Evolutionary conservation across 2,888 invertebrate species (phyloP).

Genomic region (Iselma pallidipennis): DNA sequence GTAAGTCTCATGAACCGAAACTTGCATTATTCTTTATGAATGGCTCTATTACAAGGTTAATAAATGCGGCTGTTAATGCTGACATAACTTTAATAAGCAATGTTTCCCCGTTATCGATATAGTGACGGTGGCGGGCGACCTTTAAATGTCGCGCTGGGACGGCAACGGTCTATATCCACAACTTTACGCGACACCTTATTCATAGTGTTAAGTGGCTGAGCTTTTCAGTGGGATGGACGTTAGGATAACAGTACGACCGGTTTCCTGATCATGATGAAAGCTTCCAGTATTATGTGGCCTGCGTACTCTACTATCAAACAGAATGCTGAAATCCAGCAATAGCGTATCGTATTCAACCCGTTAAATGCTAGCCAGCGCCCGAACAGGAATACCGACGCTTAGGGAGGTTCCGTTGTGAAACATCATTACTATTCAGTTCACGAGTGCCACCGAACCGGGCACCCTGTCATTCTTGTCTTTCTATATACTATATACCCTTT

Average conservation of each 20-base stretch:
- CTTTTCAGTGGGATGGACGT: conserved; percentile 7
- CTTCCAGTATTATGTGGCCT: conserved; percentile 37
- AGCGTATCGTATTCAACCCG: conserved; percentile 45
- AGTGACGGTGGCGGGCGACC: conserved; percentile 41
- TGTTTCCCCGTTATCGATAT: conserved; percentile 25
- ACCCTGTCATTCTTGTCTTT: conserved; percentile 55
- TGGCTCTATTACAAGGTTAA: conserved; percentile 21
- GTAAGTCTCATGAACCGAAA: conserved; percentile 21
- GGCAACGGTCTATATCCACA: conserved; percentile 6
- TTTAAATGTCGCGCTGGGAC: conserved; percentile 47
- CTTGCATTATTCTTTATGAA: conserved; percentile 22
- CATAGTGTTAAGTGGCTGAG: conserved; percentile 24
- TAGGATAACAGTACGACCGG: conserved; percentile 8
- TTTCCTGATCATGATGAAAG: conserved; percentile 37
- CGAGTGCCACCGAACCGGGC: conserved; percentile 51
- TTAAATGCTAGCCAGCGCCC: conserved; percentile 44
- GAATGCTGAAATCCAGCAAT: conserved; percentile 43
- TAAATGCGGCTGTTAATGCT: conserved; percentile 27
- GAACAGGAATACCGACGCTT: conserved; percentile 41
- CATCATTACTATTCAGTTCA: conserved; percentile 54
- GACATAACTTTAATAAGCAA: conserved; percentile 26
- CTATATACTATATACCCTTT: conserved; percentile 53
- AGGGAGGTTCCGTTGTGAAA: conserved; percentile 40
- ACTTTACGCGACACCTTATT: conserved; percentile 27
- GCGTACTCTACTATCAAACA: conserved; percentile 38